Evolutionary conservation across 2,888 invertebrate species (phyloP).

Genomic region (Dinocampus coccinellae): DNA sequence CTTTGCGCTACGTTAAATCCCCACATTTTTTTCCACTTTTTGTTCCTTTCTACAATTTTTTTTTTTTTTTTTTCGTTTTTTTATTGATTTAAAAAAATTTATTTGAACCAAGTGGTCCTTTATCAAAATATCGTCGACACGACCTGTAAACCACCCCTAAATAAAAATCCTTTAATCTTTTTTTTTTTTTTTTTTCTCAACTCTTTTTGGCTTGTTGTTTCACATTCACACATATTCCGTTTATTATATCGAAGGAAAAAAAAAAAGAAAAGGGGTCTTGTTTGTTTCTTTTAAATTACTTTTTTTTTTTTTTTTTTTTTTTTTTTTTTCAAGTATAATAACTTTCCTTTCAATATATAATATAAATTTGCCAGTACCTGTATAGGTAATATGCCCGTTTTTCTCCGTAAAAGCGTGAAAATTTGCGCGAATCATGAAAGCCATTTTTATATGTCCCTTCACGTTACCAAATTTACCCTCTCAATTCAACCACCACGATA

Average conservation of each 20-base stretch:
- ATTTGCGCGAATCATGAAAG: slow-evolving; percentile 50
- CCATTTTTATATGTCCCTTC: slow-evolving; percentile 33
- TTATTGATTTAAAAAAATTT: slow-evolving; percentile 31
- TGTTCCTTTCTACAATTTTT: too few relatives aligned
- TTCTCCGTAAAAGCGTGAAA: slow-evolving; percentile 56
- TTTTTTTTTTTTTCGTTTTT: slow-evolving; percentile 12
- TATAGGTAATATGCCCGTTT: slow-evolving; percentile 41
- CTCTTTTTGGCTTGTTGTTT: slow-evolving; percentile 35
- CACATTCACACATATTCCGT: background rate
- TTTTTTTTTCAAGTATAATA: slow-evolving; percentile 24
- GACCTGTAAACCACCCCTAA: slow-evolving; percentile 20
- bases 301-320: slow-evolving; percentile 28
- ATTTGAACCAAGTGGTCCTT: slow-evolving; percentile 24
- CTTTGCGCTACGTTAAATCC: background rate
- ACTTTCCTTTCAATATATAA: background rate
- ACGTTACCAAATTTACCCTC: slow-evolving; percentile 16
- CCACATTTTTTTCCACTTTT: too few relatives aligned
- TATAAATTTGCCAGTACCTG: slow-evolving; percentile 2
- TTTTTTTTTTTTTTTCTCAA: slow-evolving; percentile 24
- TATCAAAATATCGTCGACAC: slow-evolving; percentile 29
- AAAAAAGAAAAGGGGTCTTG: background rate
- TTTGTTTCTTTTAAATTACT: slow-evolving; percentile 29
- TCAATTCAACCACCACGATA: slow-evolving; percentile 33
- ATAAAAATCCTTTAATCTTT: slow-evolving; percentile 19
- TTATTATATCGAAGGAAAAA: background rate